Evolutionary conservation across 2,113 vertebrate genomes (phyloP), one percentile per base, ranked within the genome.

Genomic region (Arizona elegans): DNA sequence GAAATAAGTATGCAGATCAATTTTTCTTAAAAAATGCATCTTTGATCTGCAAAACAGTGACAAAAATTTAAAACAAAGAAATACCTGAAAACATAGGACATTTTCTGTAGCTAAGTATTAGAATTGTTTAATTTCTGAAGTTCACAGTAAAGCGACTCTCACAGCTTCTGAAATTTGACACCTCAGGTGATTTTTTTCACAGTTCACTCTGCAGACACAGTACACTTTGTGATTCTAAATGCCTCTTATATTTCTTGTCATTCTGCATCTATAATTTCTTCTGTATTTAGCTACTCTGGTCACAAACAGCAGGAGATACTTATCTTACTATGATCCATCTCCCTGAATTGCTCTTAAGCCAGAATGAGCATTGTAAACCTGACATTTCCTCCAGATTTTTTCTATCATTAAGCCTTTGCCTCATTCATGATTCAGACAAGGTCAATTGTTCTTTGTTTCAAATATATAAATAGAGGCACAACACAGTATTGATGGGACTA

Each of bases 171-270:
- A 19, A 85, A 89, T 89, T 33, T 90, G 92, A n/a, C 90, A 93
- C 50, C 23, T 23, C 54, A 11, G 2, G 15, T 54, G 59, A 6
- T 38, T 75, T 65, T 26, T 0, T 52, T 88, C 90, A 33, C 87
- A 93, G 50, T 50, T 12, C 10, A 70, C 23, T 10, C 38, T 88
- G 59, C 33, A 87, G 8, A 93, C 33, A 87, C 47, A 19, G 59
- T 75, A 87, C 58, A 81, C 21, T 75, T 33, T 93, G 58, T 88
- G 50, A 62, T 93, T 93, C 52, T 88, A 13, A 88, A 52, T 81
- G 53, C 26, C 53, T 65, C 24, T 23, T 90, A 91, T 90, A 92
- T 89, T 43, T 59, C 56, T 87, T 93, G 52, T 81, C 86, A 55
- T 56, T 26, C 13, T 12, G 38, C 33, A 29, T 23, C 89, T n/a